Evolutionary conservation across 2,888 invertebrate species (phyloP), one percentile per base, ranked within the genome.

Genomic region (Branchellion lobata): DNA sequence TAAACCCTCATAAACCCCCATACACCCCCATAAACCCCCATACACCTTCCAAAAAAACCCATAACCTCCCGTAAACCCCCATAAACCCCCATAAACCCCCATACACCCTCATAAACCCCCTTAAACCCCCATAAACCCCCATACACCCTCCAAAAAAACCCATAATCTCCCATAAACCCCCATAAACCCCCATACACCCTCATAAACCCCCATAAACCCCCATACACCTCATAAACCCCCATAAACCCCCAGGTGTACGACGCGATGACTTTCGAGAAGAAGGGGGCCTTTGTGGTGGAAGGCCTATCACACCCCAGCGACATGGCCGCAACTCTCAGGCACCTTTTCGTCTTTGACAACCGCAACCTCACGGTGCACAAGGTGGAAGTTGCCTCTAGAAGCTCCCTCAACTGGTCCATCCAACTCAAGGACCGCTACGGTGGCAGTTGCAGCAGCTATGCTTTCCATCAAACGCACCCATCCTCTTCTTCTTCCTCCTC

Each of bases 261-360:
- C n/a, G 77, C 77, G 1, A 33, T 77, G 34, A 36, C 61, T 1
- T 77, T 77, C 65, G 65, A 57, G 3, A 34, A 77, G 33, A 57
- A 61, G 36, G 27, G 53, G 21, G 61, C 61, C n/a, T 77, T 77
- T 65, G 27, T 65, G 21, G 77, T 77, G 1, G 77, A 77, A 61
- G 31, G 61, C 5, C 31, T 77, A n/a, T 61, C 77, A 27, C 77
- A 77, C 36, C 77, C 77, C 2, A 77, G 77, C 36, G 77, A 77
- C 31, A 33, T 77, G 1, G 77, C 77, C 31, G 61, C 77, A 21
- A 77, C 77, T 14, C 61, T 33, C 24, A 36, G 33, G 14, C 61
- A 77, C 65, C 65, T 77, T 14, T 77, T 77, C 65, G 77, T 77
- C n/a, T 77, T 77, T 40, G 77, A 77, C 65, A 77, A 77, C 65